Percentiles rank a stretch among this genome's conserved stretches.
These are phyloP conservation scores for Atherinosoma microstoma DNA, from an alignment of 2,797 vertebrate genomes.

Conservation along the genomic window DNA sequence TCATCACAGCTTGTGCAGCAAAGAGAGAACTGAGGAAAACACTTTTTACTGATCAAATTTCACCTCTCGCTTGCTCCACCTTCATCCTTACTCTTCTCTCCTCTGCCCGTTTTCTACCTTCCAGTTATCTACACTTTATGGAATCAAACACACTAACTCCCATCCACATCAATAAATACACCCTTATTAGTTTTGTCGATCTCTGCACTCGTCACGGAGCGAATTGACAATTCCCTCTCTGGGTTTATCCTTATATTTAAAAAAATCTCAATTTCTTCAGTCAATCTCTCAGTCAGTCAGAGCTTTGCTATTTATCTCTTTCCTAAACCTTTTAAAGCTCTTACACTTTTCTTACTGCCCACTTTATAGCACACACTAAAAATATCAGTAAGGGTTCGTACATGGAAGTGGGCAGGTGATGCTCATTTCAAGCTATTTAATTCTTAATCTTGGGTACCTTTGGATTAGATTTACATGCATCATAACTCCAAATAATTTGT, in stretches of 20 bases:
- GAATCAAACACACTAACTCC: conserved; percentile 45
- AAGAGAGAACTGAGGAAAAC: conserved; percentile 42
- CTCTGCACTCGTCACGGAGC: conserved; percentile 28
- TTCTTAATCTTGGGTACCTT: too few species aligned
- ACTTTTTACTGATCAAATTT: conserved; percentile 56
- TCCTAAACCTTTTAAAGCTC: conserved; percentile 6
- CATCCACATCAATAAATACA: conserved; percentile 51
- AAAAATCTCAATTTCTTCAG: conserved; percentile 33
- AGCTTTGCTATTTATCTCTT: not conserved
- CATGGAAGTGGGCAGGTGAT: too few species aligned
- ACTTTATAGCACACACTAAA: not conserved
- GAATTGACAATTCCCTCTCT: conserved; percentile 32
- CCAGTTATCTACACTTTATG: conserved; percentile 40
- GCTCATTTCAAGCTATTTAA: too few species aligned
- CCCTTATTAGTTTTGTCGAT: conserved; percentile 61
- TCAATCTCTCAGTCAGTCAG: not conserved
- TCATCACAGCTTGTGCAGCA: conserved; percentile 59
- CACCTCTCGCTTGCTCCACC: conserved; percentile 25
- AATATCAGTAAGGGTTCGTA: not conserved
- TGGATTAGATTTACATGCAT: too few species aligned
- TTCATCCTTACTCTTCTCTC: conserved; percentile 20
- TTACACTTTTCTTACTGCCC: not conserved
- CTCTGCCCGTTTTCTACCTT: conserved; percentile 26
- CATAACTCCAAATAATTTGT: too few species aligned
- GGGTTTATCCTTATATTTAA: conserved; percentile 27